Evolutionary conservation across 2,797 vertebrate genomes (phyloP).

Genomic region (Halcyon chelicuti): DNA sequence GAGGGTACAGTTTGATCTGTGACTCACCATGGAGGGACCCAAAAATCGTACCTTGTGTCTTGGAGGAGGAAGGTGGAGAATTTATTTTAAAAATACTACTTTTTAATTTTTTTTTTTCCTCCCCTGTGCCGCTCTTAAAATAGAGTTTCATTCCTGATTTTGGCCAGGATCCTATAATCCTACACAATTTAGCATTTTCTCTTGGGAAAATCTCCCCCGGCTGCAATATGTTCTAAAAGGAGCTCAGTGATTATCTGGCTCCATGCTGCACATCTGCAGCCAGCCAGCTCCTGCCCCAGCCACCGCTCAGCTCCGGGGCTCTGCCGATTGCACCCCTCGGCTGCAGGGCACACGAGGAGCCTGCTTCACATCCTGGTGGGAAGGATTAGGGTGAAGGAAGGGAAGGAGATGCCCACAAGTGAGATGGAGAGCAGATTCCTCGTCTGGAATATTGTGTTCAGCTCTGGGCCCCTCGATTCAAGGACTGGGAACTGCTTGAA

Average conservation of each 20-base stretch:
- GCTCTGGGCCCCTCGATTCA: too few relatives aligned
- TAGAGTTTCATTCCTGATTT: slow-evolving; percentile 71
- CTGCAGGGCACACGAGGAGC: neutral
- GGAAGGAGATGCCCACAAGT: neutral
- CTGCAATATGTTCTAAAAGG: slow-evolving; percentile 68
- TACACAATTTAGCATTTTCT: slow-evolving; percentile 71
- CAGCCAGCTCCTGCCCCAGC: neutral
- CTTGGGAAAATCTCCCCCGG: slow-evolving; percentile 69
- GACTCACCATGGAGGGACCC: neutral
- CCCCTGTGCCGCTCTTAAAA: slow-evolving; percentile 70
- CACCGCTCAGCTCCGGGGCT: neutral
- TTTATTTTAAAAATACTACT: slow-evolving; percentile 25
- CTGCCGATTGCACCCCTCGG: neutral
- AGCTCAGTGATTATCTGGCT: slow-evolving; percentile 69
- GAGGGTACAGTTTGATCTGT: neutral
- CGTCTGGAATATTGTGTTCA: too few relatives aligned
- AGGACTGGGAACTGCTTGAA: too few relatives aligned
- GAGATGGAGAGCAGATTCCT: neutral
- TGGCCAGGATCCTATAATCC: slow-evolving; percentile 73
- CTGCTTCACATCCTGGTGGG: neutral
- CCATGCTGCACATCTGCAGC: slow-evolving; percentile 47
- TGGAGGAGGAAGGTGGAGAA: neutral
- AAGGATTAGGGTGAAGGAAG: neutral
- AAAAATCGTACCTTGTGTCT: neutral
- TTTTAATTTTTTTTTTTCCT: neutral